A percentile compares a stretch with the other conserved stretches of the same genome.
Evolutionary conservation across 2,888 invertebrate species (phyloP).

Genomic region (Cheilosia pagana): DNA sequence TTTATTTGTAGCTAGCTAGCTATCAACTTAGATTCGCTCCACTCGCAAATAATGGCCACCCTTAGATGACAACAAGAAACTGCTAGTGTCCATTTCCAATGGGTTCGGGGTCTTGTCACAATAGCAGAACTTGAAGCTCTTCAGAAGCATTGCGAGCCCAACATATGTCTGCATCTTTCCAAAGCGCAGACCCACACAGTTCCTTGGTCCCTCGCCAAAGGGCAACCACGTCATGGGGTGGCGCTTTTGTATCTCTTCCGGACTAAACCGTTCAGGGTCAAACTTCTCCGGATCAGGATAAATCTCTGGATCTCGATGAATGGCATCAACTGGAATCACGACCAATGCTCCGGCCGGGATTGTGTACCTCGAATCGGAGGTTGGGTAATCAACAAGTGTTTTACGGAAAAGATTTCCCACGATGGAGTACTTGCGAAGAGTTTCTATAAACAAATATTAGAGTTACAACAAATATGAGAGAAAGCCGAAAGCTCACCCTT

Average conservation of each 20-base stretch:
- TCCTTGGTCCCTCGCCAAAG: conserved; percentile 81
- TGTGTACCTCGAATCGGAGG: conserved; percentile 83
- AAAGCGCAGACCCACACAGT: conserved; percentile 80
- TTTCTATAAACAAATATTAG: conserved; percentile 81
- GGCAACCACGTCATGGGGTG: conserved; percentile 81
- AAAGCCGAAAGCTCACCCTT: conserved; percentile 77
- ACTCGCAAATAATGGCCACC: conserved; percentile 74
- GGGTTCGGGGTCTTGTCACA: conserved; percentile 64
- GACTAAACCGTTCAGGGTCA: conserved; percentile 86
- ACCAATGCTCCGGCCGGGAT: conserved; percentile 82
- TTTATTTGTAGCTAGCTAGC: no score
- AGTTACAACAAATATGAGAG: background rate
- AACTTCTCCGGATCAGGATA: conserved; percentile 85
- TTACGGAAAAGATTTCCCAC: conserved; percentile 83
- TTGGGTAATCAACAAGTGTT: conserved; percentile 83
- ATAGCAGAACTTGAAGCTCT: conserved; percentile 48
- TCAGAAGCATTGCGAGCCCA: conserved; percentile 32
- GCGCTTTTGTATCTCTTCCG: conserved; percentile 84
- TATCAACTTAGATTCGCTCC: background rate
- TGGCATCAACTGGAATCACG: conserved; percentile 80
- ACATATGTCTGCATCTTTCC: conserved; percentile 54
- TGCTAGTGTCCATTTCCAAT: conserved; percentile 28
- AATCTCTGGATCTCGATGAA: conserved; percentile 85
- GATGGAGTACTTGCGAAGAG: conserved; percentile 85
- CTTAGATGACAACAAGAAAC: conserved; percentile 44